These are phyloP conservation scores for Tetheella fluctuosa DNA, from an alignment of 2,888 invertebrate species.

Conservation along the genomic window DNA sequence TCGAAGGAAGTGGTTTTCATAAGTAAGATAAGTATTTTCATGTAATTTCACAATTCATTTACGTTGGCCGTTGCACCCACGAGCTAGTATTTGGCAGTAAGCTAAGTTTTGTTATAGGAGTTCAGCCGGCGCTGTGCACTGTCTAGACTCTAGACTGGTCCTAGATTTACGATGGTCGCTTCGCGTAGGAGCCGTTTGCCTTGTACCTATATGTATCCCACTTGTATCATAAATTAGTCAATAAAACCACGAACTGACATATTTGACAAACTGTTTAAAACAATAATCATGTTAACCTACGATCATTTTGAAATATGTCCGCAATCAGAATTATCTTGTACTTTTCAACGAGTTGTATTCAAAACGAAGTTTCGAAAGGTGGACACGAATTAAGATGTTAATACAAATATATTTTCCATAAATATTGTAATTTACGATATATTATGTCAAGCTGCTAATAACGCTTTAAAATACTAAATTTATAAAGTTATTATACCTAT, in stretches of 20 bases:
- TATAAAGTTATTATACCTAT: slow-evolving; percentile 40
- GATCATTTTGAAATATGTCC: slow-evolving; percentile 38
- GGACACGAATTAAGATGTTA: slow-evolving; percentile 18
- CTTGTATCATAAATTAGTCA: slow-evolving; percentile 57
- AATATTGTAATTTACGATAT: slow-evolving; percentile 26
- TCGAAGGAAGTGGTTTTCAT: background rate
- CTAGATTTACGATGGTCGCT: slow-evolving; percentile 73
- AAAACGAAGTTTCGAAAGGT: slow-evolving; percentile 16
- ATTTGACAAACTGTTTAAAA: slow-evolving; percentile 63
- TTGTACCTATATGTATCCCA: slow-evolving; percentile 61
- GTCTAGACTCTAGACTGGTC: slow-evolving; percentile 44
- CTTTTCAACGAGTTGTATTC: slow-evolving; percentile 12
- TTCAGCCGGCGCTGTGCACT: slow-evolving; percentile 10
- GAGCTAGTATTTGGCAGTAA: slow-evolving; percentile 54
- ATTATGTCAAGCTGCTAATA: slow-evolving; percentile 33
- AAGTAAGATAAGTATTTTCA: background rate
- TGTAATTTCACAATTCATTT: slow-evolving; percentile 32
- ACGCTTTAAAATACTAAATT: slow-evolving; percentile 37
- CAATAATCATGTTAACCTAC: slow-evolving; percentile 38
- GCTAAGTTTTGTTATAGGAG: slow-evolving; percentile 39
- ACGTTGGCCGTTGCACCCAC: slow-evolving; percentile 48
- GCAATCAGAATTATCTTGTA: slow-evolving; percentile 30
- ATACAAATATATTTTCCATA: background rate
- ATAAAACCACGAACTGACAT: slow-evolving; percentile 53
- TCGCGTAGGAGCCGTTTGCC: slow-evolving; percentile 78